Evolutionary conservation across 1,140 invertebrate species (phyloP).

Genomic region (Coptotermes formosanus): DNA sequence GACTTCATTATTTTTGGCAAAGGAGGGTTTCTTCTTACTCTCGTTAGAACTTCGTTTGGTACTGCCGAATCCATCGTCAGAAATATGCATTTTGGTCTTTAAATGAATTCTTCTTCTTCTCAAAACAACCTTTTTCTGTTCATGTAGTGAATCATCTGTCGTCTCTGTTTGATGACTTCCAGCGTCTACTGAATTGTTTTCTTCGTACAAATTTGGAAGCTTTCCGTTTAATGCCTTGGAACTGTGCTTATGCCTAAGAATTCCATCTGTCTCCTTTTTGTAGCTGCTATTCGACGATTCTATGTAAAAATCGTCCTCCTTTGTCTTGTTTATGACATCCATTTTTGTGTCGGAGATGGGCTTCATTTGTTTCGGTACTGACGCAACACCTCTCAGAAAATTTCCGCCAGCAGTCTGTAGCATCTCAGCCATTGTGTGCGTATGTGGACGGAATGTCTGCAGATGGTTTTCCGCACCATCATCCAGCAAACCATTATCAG

Average conservation of each 20-base stretch:
- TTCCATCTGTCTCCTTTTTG: not conserved
- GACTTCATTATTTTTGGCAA: not conserved
- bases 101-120: not conserved
- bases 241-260: not conserved
- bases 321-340: not conserved
- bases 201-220: not conserved
- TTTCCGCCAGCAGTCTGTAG: conserved; percentile 20
- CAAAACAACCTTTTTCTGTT: not conserved
- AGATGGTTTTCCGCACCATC: not conserved
- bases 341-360: conserved; percentile 1
- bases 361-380: conserved; percentile 7
- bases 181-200: not conserved
- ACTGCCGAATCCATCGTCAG: not conserved
- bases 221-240: not conserved
- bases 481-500: conserved; percentile 19
- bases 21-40: not conserved
- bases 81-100: not conserved
- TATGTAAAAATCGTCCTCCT: conserved; percentile 19
- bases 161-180: not conserved
- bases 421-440: conserved; percentile 33
- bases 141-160: not conserved
- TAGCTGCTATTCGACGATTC: not conserved
- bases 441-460: not conserved
- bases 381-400: not conserved
- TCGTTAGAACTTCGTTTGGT: not conserved